Percentiles rank a stretch among this genome's conserved stretches.
Evolutionary conservation across 2,797 vertebrate genomes (phyloP).

Genomic region (Pempheris klunzingeri): DNA sequence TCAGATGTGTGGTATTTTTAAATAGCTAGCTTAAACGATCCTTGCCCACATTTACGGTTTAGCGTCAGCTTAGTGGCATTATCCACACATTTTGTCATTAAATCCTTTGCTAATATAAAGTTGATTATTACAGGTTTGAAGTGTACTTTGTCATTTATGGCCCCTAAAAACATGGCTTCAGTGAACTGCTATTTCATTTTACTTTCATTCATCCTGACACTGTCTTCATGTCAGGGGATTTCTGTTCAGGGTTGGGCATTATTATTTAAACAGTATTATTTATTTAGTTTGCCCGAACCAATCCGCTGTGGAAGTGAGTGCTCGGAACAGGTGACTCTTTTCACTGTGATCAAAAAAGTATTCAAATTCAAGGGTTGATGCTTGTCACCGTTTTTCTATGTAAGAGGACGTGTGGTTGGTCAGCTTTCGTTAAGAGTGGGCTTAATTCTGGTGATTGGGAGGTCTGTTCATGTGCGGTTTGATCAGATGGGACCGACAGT

Average conservation of each 20-base stretch:
- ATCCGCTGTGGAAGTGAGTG: neutral
- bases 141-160: neutral
- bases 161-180: neutral
- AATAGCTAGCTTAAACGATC: conserved; percentile 22
- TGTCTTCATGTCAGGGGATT: neutral
- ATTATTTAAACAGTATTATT: neutral
- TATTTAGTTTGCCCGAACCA: neutral
- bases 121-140: neutral
- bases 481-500: neutral
- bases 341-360: too few species aligned
- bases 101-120: neutral
- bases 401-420: too few species aligned
- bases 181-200: neutral
- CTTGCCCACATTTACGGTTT: neutral
- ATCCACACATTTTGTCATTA: neutral
- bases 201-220: neutral
- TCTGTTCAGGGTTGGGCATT: too few species aligned
- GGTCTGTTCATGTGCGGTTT: neutral
- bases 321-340: too few species aligned
- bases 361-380: neutral
- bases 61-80: too few species aligned
- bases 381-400: neutral
- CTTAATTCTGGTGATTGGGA: neutral
- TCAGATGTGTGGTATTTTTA: conserved; percentile 36
- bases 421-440: too few species aligned